Evolutionary conservation across 2,113 vertebrate genomes (phyloP).

Genomic region (Agapornis roseicollis): DNA sequence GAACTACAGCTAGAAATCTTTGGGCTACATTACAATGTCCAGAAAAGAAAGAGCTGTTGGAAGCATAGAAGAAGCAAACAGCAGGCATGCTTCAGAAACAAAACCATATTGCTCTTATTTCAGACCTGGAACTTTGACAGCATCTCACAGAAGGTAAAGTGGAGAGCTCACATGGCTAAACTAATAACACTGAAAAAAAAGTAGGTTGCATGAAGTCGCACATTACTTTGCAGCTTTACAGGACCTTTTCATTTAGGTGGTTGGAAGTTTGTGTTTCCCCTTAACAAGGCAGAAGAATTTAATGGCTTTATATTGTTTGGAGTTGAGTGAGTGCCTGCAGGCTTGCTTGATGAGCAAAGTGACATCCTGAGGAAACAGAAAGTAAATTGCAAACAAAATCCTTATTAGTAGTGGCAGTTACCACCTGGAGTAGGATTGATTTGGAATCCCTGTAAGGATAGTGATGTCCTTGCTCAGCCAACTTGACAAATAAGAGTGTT

Average conservation of each 20-base stretch:
- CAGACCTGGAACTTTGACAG: neutral
- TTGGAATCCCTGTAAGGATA: conserved; percentile 54
- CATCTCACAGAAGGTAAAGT: neutral
- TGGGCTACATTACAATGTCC: neutral
- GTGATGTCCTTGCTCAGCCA: conserved; percentile 7
- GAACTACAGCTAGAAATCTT: neutral
- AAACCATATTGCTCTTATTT: neutral
- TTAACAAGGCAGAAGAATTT: conserved; percentile 54
- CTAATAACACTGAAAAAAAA: neutral
- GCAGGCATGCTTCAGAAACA: neutral
- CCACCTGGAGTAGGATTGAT: conserved; percentile 64
- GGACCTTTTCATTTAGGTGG: neutral
- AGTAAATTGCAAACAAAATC: conserved; percentile 68
- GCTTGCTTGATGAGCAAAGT: conserved; percentile 66
- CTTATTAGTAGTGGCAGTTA: conserved; percentile 69
- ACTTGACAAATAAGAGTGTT: conserved; percentile 39
- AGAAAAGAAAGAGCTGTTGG: neutral
- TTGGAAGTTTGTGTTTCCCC: conserved; percentile 22
- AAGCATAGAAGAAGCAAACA: neutral
- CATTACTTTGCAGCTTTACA: neutral
- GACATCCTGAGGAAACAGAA: conserved; percentile 62
- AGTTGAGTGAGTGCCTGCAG: conserved; percentile 58
- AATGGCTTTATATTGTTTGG: conserved; percentile 58
- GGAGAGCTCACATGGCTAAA: neutral
- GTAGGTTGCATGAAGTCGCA: neutral